Conservation (phyloP, 1,140 invertebrate genomes). For the Pygmarrhopalites habei region DNA sequence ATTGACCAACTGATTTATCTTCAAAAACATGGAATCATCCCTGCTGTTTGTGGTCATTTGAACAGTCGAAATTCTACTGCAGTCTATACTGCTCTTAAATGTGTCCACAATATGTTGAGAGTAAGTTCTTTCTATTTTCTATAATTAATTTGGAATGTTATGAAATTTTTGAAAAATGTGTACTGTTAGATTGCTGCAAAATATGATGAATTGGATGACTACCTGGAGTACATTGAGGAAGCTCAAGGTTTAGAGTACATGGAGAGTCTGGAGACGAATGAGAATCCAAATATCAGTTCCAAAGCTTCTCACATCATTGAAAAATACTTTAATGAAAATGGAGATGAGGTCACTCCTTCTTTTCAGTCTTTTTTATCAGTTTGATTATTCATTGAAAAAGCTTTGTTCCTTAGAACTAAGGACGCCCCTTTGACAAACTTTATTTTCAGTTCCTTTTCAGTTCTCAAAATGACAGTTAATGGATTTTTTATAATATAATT, state of each 20-base stretch:
- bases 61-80: background rate
- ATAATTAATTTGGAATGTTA: background rate
- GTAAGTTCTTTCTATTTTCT: background rate
- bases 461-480: no score
- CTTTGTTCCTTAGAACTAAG: no score
- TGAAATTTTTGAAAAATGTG: background rate
- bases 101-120: background rate
- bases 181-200: background rate
- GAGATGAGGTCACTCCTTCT: no score
- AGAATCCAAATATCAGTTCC: background rate
- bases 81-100: background rate
- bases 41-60: background rate
- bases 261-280: background rate
- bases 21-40: background rate
- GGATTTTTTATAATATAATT: no score
- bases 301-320: constrained; percentile 3
- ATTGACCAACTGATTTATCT: constrained; percentile 6
- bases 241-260: background rate
- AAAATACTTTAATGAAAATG: constrained; percentile 3
- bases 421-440: no score
- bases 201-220: constrained; percentile 7
- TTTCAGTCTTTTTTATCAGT: no score
- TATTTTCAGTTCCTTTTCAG: no score
- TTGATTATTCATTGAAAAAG: no score
- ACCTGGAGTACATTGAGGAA: background rate